These are phyloP conservation scores for Priapulus caudatus DNA, from an alignment of 2,888 invertebrate species.

Conservation along the genomic window DNA sequence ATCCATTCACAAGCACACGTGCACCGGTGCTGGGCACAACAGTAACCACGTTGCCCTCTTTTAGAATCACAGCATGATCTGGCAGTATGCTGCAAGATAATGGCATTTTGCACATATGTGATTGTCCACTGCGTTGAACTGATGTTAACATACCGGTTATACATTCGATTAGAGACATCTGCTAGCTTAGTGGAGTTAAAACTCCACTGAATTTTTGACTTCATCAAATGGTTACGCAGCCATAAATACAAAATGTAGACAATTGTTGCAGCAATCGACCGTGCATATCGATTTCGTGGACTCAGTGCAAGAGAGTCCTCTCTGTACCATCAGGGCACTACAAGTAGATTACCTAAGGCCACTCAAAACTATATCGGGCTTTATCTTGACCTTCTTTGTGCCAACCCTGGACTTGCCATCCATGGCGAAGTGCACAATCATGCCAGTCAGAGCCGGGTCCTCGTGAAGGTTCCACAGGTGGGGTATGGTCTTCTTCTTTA, in stretches of 20 bases:
- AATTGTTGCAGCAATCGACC: no score
- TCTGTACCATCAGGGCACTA: no score
- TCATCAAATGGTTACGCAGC: no score
- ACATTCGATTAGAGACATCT: no score
- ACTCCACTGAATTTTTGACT: no score
- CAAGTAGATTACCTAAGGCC: constrained; percentile 43
- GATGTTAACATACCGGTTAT: no score
- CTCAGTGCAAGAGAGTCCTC: no score
- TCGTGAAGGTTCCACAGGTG: constrained; percentile 47
- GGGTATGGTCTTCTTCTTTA: constrained; percentile 39
- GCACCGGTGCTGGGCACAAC: background rate
- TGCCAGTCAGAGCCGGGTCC: constrained; percentile 45
- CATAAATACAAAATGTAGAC: no score
- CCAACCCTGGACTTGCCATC: constrained; percentile 35
- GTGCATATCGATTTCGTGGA: no score
- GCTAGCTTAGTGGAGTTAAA: no score
- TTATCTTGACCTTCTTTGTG: constrained; percentile 33
- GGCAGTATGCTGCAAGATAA: constrained; percentile 1
- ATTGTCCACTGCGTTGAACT: no score
- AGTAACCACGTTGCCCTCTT: background rate
- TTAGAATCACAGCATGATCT: background rate
- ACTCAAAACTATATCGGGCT: constrained; percentile 14
- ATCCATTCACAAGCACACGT: constrained; percentile 43
- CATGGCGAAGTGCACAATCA: constrained; percentile 44
- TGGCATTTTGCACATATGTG: no score